Evolutionary conservation across 1,140 invertebrate genomes (phyloP).

Genomic region (Drosophila arizonae): DNA sequence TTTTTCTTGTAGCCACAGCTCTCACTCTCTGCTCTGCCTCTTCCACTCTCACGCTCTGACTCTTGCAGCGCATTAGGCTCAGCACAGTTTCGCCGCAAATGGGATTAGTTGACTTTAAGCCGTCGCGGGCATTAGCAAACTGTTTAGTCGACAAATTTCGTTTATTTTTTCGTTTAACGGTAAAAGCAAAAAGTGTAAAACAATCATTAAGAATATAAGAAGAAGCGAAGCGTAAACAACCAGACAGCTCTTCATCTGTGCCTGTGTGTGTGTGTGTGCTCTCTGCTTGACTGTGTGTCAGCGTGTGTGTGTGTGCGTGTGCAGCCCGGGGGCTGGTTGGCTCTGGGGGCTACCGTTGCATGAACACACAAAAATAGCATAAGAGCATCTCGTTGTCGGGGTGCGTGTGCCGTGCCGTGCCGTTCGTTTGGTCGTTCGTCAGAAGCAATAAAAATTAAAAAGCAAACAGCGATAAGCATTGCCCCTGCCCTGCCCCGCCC

Average conservation of each 20-base stretch:
- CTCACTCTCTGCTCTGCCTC: not conserved
- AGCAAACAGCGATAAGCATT: constrained; percentile 74
- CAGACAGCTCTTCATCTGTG: constrained; percentile 1
- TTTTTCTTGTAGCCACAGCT: not conserved
- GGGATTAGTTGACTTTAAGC: constrained; percentile 18
- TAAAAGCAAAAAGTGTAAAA: constrained; percentile 15
- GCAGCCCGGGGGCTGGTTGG: constrained; percentile 47
- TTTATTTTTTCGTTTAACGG: constrained; percentile 25
- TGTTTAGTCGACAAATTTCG: constrained; percentile 31
- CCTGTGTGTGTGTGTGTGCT: constrained; percentile 8
- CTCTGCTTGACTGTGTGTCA: constrained; percentile 6
- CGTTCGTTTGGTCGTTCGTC: constrained; percentile 14
- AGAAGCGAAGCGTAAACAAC: constrained; percentile 43
- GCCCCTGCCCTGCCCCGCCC: constrained; percentile 6
- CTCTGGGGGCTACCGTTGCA: constrained; percentile 44
- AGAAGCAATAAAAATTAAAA: constrained; percentile 75
- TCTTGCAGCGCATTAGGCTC: constrained; percentile 17
- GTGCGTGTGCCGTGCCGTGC: constrained; percentile 36
- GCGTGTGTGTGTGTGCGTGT: constrained; percentile 28
- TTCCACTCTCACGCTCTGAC: not conserved
- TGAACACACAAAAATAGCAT: constrained; percentile 75
- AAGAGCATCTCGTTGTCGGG: constrained; percentile 56
- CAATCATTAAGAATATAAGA: constrained; percentile 40
- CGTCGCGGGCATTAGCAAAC: constrained; percentile 12
- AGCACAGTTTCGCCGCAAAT: constrained; percentile 26